Evolutionary conservation across 2,113 vertebrate genomes (phyloP), one percentile per base, ranked within the genome.

Genomic region (Urocolius indicus): DNA sequence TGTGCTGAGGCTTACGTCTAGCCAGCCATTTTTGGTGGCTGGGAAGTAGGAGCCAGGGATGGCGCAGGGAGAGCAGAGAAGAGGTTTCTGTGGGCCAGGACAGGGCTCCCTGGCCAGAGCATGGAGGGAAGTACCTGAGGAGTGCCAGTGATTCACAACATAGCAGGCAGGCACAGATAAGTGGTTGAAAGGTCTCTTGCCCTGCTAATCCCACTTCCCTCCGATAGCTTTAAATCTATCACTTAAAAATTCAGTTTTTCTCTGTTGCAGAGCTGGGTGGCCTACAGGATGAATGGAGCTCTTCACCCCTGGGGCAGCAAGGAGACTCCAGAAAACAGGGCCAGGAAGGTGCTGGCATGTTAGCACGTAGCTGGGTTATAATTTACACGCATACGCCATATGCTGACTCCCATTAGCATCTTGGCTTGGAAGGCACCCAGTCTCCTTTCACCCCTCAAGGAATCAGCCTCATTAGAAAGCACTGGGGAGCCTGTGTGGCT

Each of bases 191-290:
- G 94, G 95, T 95, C 96, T 90, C 73, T 84, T 11, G 6, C 89
- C 94, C 95, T 91, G 69, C 81, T 97, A 97, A 97, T 97, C 96
- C 96, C 16, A 5, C 59, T 95, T 96, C 90, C 94, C 91, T 97
- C 94, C 29, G 8, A 95, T 96, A 95, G 93, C 95, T 97, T 91
- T 97, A 97, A 97, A 97, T 97, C 96, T 92, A 87, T 97, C 97
- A 97, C 95, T 97, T 71, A 97, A 97, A 97, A 96, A 97, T 97
- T 91, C 93, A 55, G 21, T 80, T 71, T 93, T 97, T 95, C 84
- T 95, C 74, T 86, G 73, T 43, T 93, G 93, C 58, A 93, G 73
- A 95, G 36, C 95, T 97, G 96, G 96, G 96, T 97, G 97, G 96
- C 96, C 96, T 86, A 77, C 58, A 84, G 91, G 90, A 97, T 97